Evolutionary conservation across 2,797 vertebrate species (phyloP).

Genomic region (Muscicapa comitata): DNA sequence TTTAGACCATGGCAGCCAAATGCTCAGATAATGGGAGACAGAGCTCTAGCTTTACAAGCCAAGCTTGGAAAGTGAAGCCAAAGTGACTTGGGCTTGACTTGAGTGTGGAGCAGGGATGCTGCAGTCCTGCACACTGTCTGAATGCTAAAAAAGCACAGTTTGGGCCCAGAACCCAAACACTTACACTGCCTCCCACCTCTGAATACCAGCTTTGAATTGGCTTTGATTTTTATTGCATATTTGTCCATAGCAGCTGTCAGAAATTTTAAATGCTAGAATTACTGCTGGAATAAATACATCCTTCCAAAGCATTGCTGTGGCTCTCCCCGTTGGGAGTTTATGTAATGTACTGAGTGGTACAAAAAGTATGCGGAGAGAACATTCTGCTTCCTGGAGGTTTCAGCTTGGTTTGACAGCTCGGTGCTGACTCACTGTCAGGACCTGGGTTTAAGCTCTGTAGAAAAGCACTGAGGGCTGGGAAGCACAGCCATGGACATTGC

Average conservation of each 20-base stretch:
- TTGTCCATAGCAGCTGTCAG: constrained; percentile 62
- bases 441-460: not conserved
- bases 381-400: constrained; percentile 26
- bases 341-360: constrained; percentile 42
- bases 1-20: not conserved
- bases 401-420: constrained; percentile 6
- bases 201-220: constrained; percentile 16
- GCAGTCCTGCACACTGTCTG: not conserved
- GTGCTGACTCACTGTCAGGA: constrained; percentile 44
- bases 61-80: not conserved
- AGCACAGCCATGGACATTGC: not conserved
- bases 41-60: not conserved
- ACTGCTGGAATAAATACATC: constrained; percentile 48
- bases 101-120: not conserved
- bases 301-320: constrained; percentile 19
- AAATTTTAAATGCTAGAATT: constrained; percentile 50
- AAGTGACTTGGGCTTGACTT: not conserved
- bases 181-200: not conserved
- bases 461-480: not conserved
- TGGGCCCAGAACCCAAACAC: not conserved
- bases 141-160: not conserved
- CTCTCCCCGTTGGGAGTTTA: constrained; percentile 37
- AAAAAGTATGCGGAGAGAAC: not conserved
- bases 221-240: not conserved
- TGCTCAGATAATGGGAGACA: not conserved